These are phyloP conservation scores for Papio anubis DNA, from an alignment of 2,113 vertebrate species.

Conservation along the genomic window DNA sequence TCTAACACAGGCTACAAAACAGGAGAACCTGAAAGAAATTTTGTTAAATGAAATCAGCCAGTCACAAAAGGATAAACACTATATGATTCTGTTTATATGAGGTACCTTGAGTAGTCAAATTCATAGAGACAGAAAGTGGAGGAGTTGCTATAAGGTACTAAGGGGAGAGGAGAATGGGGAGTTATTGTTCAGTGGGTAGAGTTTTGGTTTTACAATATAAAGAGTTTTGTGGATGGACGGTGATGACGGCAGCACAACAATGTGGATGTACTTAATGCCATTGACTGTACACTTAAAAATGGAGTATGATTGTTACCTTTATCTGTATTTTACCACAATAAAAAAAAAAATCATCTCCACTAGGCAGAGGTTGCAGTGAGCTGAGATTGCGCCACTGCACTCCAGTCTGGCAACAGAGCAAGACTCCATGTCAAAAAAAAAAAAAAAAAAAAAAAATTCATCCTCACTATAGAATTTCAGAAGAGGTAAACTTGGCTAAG, in stretches of 20 bases:
- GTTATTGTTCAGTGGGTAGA: background rate
- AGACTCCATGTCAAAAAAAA: too few relatives aligned
- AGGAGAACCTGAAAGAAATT: background rate
- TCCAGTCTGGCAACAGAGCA: too few relatives aligned
- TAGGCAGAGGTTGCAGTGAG: too few relatives aligned
- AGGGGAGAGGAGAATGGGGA: background rate
- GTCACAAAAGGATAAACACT: background rate
- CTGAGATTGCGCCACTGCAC: too few relatives aligned
- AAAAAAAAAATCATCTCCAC: background rate
- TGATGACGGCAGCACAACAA: rapidly evolving
- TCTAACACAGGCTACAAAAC: background rate
- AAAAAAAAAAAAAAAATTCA: too few relatives aligned
- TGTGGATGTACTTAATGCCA: background rate
- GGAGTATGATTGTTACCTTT: background rate
- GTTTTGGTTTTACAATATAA: background rate
- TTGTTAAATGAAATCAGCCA: background rate
- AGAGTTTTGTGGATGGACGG: background rate
- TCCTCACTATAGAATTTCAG: background rate
- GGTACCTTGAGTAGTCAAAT: background rate
- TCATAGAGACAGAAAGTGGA: background rate
- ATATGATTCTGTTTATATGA: background rate
- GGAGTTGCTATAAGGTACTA: background rate
- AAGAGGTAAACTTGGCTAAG: background rate
- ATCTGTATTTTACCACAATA: background rate
- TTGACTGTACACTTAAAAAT: background rate